Evolutionary conservation across 2,888 invertebrate genomes (phyloP).

Genomic region (Lithophane semibrunnea): DNA sequence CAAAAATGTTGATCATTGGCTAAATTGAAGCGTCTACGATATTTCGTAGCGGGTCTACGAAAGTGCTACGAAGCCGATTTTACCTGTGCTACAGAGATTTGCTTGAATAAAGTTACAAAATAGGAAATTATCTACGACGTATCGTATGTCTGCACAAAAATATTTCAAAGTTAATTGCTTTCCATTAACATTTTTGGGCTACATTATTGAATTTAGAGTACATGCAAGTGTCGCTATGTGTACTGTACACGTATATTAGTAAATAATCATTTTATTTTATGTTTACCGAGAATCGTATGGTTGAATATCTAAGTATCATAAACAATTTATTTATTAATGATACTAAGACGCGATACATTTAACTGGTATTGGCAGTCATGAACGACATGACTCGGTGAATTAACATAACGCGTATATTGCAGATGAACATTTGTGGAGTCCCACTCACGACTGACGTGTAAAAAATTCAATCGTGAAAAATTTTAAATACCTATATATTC

Average conservation of each 20-base stretch:
- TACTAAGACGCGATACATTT: conserved; percentile 44
- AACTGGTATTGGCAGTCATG: conserved; percentile 45
- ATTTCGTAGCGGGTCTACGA: conserved; percentile 84
- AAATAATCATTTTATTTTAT: conserved; percentile 10
- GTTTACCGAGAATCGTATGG: conserved; percentile 35
- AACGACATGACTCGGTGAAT: conserved; percentile 58
- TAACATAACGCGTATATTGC: conserved; percentile 61
- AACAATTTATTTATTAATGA: conserved; percentile 27
- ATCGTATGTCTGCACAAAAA: neutral
- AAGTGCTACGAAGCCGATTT: conserved; percentile 75
- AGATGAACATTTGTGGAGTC: conserved; percentile 52
- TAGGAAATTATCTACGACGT: conserved; percentile 11
- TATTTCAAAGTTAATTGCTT: neutral
- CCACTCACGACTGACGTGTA: conserved; percentile 62
- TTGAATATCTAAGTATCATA: conserved; percentile 22
- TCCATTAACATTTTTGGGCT: conserved; percentile 2
- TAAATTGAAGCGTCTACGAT: conserved; percentile 74
- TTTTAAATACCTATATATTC: conserved; percentile 72
- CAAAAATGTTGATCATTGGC: conserved; percentile 34
- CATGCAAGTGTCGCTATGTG: neutral
- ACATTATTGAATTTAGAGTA: conserved; percentile 25
- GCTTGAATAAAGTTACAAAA: conserved; percentile 18
- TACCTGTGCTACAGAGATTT: conserved; percentile 35
- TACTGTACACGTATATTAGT: conserved; percentile 5
- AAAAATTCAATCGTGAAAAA: conserved; percentile 72